Evolutionary conservation across 2,113 vertebrate genomes (phyloP).

Genomic region (Tetrao urogallus): DNA sequence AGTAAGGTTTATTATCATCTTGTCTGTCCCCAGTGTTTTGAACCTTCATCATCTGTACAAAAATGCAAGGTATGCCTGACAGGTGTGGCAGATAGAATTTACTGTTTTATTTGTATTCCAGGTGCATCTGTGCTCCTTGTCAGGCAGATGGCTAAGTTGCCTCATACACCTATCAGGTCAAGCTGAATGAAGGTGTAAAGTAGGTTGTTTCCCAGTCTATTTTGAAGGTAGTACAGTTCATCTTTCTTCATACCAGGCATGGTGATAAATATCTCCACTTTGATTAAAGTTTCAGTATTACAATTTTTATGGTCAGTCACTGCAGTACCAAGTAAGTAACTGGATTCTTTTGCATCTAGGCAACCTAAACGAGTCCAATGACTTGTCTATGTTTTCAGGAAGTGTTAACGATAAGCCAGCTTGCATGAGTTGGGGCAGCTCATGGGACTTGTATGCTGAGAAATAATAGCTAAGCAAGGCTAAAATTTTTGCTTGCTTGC

Average conservation of each 20-base stretch:
- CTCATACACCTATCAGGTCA: background rate
- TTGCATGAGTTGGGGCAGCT: background rate
- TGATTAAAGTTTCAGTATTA: background rate
- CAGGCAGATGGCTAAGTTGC: background rate
- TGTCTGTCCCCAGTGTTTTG: background rate
- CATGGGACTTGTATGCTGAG: background rate
- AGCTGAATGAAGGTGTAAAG: background rate
- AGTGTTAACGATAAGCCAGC: background rate
- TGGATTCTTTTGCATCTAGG: background rate
- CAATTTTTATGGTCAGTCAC: background rate
- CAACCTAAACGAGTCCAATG: background rate
- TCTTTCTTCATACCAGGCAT: background rate
- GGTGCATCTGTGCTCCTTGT: background rate
- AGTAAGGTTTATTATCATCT: background rate
- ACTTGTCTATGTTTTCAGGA: background rate
- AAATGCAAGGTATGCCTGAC: background rate
- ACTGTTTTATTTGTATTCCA: background rate
- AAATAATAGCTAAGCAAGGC: background rate
- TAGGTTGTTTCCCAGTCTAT: background rate
- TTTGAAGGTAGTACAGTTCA: background rate
- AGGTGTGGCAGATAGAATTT: background rate
- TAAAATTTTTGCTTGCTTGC: background rate
- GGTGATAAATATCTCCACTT: background rate
- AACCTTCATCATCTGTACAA: background rate
- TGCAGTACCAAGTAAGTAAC: background rate